These are phyloP conservation scores for Lepidocyrtoides sp. DNA, from an alignment of 2,888 invertebrate species.

Conservation along the genomic window DNA sequence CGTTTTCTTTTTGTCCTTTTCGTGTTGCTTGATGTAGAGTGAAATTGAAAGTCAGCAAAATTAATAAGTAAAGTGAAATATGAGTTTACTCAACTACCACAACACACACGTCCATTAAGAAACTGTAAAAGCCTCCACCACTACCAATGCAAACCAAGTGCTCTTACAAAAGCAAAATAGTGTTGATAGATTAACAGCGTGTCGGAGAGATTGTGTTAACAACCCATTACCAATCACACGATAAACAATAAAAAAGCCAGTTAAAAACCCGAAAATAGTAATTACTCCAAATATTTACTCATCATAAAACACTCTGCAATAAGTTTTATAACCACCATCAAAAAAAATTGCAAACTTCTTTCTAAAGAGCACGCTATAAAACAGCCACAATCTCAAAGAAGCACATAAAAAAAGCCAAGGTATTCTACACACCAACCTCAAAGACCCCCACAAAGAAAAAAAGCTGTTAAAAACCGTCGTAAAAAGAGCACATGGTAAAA, in stretches of 20 bases:
- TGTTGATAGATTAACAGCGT: slow-evolving; percentile 16
- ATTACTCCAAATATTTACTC: slow-evolving; percentile 51
- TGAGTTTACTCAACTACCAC: slow-evolving; percentile 28
- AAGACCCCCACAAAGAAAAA: slow-evolving; percentile 47
- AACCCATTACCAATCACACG: neutral
- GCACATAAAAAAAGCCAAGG: neutral
- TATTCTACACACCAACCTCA: neutral
- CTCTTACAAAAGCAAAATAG: neutral
- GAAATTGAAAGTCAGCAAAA: slow-evolving; percentile 32
- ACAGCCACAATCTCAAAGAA: neutral
- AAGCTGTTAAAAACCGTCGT: slow-evolving; percentile 29
- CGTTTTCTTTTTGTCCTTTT: neutral
- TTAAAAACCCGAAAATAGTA: neutral
- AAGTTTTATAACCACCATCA: too few relatives aligned
- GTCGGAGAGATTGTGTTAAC: neutral
- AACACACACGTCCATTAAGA: neutral
- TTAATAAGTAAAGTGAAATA: neutral
- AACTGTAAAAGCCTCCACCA: neutral
- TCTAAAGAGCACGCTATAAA: neutral
- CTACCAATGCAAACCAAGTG: neutral
- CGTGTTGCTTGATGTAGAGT: neutral
- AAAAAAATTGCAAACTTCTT: too few relatives aligned
- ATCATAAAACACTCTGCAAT: neutral
- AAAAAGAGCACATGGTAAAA: slow-evolving; percentile 59
- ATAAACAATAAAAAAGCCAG: neutral